Conservation (phyloP, 2,113 vertebrate genomes). For the Ursus arctos region DNA sequence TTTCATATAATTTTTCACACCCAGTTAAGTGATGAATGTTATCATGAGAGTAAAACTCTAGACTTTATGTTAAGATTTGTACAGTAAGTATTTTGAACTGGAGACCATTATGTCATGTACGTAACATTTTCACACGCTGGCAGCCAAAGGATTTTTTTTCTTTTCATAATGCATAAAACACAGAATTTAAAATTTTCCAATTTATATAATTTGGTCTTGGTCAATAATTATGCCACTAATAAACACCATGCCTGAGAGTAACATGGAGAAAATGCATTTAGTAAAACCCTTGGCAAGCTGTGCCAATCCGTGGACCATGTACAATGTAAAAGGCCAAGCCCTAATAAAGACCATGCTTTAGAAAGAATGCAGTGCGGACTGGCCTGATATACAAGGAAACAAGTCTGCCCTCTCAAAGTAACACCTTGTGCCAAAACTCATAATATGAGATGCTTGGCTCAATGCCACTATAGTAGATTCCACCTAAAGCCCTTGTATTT, state of each 20-base stretch:
- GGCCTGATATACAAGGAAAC: constrained; percentile 52
- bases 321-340: constrained; percentile 63
- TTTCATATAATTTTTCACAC: constrained; percentile 29
- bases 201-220: constrained; percentile 65
- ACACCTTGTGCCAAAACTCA: constrained; percentile 72
- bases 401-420: constrained; percentile 55
- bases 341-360: constrained; percentile 79
- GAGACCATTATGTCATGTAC: not conserved
- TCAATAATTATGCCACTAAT: constrained; percentile 73
- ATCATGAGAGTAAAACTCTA: not conserved
- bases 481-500: not conserved
- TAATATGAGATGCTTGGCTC: constrained; percentile 62
- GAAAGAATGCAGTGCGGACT: constrained; percentile 64
- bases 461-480: constrained; percentile 4
- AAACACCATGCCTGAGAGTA: constrained; percentile 49
- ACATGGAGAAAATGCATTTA: constrained; percentile 57
- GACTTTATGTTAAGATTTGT: not conserved
- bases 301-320: constrained; percentile 34
- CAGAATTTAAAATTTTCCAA: constrained; percentile 55
- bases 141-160: not conserved
- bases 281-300: constrained; percentile 14
- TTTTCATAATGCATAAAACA: constrained; percentile 53
- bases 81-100: constrained; percentile 52
- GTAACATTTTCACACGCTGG: constrained; percentile 56
- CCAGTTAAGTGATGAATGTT: not conserved